Conservation (phyloP, 2,888 invertebrate genomes). For the Drosophila ustulata region DNA sequence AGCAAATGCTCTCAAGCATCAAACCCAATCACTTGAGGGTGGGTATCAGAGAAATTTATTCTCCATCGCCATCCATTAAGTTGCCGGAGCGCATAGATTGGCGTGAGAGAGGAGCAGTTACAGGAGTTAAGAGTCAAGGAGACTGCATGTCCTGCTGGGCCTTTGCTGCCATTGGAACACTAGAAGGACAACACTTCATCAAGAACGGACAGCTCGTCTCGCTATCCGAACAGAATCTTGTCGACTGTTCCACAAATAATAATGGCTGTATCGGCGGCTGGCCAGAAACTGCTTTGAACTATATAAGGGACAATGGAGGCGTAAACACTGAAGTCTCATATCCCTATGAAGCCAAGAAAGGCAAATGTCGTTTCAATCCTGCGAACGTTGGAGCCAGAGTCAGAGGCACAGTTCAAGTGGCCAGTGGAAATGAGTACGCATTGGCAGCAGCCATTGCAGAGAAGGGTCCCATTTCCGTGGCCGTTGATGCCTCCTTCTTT, state of each 20-base stretch:
- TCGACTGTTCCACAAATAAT: conserved; percentile 91
- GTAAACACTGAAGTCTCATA: conserved; percentile 78
- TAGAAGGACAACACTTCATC: conserved; percentile 95
- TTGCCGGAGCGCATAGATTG: conserved; percentile 39
- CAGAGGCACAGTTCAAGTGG: conserved; percentile 87
- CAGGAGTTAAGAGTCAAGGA: conserved; percentile 13
- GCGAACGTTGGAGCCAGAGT: conserved; percentile 89
- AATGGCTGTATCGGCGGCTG: conserved; percentile 98
- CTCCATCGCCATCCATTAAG: too few relatives aligned
- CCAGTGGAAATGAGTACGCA: conserved; percentile 89
- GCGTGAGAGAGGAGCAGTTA: conserved; percentile 30
- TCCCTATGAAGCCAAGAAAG: conserved; percentile 96
- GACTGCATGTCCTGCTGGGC: conserved; percentile 82
- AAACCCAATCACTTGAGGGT: not conserved
- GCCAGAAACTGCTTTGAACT: conserved; percentile 93
- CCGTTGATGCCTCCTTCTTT: too few relatives aligned
- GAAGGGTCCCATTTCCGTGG: conserved; percentile 89
- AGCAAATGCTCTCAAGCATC: not conserved
- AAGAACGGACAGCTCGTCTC: conserved; percentile 90
- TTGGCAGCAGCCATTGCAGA: conserved; percentile 90
- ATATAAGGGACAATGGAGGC: conserved; percentile 92
- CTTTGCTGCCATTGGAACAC: conserved; percentile 94
- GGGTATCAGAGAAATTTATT: too few relatives aligned
- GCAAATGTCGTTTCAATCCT: conserved; percentile 90
- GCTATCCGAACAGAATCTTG: conserved; percentile 95